Evolutionary conservation across 2,888 invertebrate species (phyloP), one percentile per base, ranked within the genome.

Genomic region (Oligia latruncula): DNA sequence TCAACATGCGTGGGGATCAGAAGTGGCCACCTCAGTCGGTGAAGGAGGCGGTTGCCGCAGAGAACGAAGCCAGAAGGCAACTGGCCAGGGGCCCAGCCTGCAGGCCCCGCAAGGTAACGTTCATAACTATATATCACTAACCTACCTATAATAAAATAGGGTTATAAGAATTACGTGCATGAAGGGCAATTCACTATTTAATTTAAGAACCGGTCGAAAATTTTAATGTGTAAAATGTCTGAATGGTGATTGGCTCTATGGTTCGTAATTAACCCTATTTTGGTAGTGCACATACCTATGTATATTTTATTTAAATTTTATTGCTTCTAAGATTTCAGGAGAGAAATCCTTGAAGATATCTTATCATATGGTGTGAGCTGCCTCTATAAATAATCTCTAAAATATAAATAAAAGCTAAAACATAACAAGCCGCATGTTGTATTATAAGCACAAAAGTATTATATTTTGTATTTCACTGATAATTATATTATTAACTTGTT

Each of bases 1-100:
- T 98, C 95, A 98, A 98, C 95, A 98, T 98, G 98, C 98, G 98
- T 92, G 98, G 98, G 90, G 98, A 99, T 95, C 97, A 98, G 94
- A 98, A 98, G 95, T 99, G 98, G 98, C 99, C 98, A 91, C 99
- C 98, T 89, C 98, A 98, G 93, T 97, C 97, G 89, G 98, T 98
- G 92, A 98, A 98, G 95, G 97, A 97, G 89, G 98, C 98, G 84
- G 97, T 98, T 80, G 98, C 97, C 75, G 98, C 98, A 62, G 98
- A 98, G 93, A 98, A 98, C 92, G 97, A 97, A 89, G 98, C 98
- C 75, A 97, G 98, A 90, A 93, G 98, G 91, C 97, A 97, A 88
- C 95, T 98, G 90, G 98, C 98, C 55, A 97, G 97, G 94, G 98
- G 98, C 43, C 98, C 98, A 46, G 98, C 98, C 68, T 97, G 97